A percentile compares a stretch with the other conserved stretches of the same genome.
These are phyloP conservation scores for Ophion obscuratus DNA, from an alignment of 2,888 invertebrate species.

Conservation along the genomic window DNA sequence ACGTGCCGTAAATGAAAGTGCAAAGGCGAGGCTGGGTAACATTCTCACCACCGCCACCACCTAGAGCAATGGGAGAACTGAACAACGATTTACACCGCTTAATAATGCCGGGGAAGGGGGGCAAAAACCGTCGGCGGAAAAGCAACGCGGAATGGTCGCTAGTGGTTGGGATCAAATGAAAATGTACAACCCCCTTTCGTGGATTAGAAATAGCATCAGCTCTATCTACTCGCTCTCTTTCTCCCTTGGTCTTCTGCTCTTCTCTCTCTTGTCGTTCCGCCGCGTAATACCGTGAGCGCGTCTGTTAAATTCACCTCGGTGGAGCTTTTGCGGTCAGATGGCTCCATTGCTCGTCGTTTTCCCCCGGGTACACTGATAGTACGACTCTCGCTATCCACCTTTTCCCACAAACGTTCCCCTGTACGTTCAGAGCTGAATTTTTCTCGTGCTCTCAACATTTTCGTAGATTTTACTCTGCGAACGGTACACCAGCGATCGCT, in stretches of 20 bases:
- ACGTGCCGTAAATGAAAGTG: not conserved
- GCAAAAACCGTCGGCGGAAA: slow-evolving; percentile 11
- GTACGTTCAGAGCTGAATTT: slow-evolving; percentile 8
- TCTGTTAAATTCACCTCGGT: slow-evolving; percentile 66
- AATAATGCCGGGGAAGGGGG: slow-evolving; percentile 61
- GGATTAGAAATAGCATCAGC: slow-evolving; percentile 74
- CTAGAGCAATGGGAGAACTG: slow-evolving; percentile 23
- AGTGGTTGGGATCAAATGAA: slow-evolving; percentile 67
- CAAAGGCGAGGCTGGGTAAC: not conserved
- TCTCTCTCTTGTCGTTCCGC: slow-evolving; percentile 11
- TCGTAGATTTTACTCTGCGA: not conserved
- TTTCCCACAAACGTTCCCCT: slow-evolving; percentile 6
- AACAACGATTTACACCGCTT: slow-evolving; percentile 67
- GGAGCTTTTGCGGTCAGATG: slow-evolving; percentile 59
- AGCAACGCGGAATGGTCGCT: slow-evolving; percentile 40
- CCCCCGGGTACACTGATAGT: slow-evolving; percentile 35
- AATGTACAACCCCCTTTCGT: slow-evolving; percentile 70
- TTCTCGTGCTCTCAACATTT: slow-evolving; percentile 10
- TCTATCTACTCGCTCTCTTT: slow-evolving; percentile 5
- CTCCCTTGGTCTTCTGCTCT: not conserved
- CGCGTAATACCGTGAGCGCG: slow-evolving; percentile 47
- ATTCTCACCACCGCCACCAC: slow-evolving; percentile 34
- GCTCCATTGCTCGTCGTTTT: slow-evolving; percentile 68
- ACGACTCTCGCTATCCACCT: slow-evolving; percentile 31
- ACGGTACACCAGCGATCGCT: not conserved